Base-by-base conservation (phyloP, 2,797 vertebrate genomes). In the Philypnodon macrostomus region DNA sequence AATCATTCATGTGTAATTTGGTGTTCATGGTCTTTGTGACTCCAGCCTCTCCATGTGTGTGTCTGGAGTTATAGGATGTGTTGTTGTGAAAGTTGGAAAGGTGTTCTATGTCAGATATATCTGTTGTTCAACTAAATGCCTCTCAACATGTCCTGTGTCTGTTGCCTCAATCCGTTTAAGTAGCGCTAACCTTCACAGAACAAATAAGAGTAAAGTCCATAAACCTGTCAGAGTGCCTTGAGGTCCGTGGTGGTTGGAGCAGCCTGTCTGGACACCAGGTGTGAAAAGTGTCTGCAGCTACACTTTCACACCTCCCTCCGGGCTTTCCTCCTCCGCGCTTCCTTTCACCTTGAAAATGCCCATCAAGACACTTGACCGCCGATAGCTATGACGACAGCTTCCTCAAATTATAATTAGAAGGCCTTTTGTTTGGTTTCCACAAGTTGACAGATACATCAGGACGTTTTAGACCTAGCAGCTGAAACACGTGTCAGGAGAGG, bases 181-280 rank as follows among this genome's bases (percentile, higher is more conserved):
- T 21, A 13, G 38, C 11, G n/a, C 21, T 39, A 39, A 47, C 45
- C 30, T 46, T 26, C 17, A 39, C 19, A 38, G 29, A 31, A 14
- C 5, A 46, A 36, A 37, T 38, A n/a, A 52, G 41, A 23, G 19
- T 11, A 17, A 19, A 23, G 46, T n/a, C 16, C 33, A 17, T 47
- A 26, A 38, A n/a, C 0, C 34, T 29, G 16, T 30, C 15, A 16
- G 17, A 29, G 29, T 19, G 36, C 60, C 39, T n/a, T 19, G 2
- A 8, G 4, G 37, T 41, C 32, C 10, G 39, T 34, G 56, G 46
- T 45, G 47, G 29, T 47, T 41, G 35, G 31, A 37, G 7, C 16
- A 24, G 55, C 47, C 69, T 35, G 75, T 70, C 71, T 65, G 70
- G 52, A 60, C 13, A 35, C n/a, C 15, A 56, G 39, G 61, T 73